phyloP scores from a whole-genome alignment of 1,140 invertebrate species.

The Zophobas morio region DNA sequence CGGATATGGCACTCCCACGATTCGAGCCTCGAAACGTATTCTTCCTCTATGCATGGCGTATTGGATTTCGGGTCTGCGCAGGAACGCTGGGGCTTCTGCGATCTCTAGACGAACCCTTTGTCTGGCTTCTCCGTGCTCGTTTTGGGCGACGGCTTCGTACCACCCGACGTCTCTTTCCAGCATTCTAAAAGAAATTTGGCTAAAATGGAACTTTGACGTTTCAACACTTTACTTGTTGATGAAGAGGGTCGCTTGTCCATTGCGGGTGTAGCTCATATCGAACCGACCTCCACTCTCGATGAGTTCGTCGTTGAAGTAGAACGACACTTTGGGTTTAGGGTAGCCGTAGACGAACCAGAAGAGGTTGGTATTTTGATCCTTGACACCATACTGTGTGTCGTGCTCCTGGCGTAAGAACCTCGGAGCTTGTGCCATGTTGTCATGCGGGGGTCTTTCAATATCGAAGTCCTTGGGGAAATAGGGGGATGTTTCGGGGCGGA shows the following conservation, averaged over 20 bases:
- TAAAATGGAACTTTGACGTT: conserved; percentile 7
- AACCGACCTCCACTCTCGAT: conserved; percentile 87
- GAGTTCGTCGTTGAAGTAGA: conserved; percentile 87
- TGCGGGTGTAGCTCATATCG: conserved; percentile 89
- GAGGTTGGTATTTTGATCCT: conserved; percentile 87
- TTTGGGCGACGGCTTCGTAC: conserved; percentile 94
- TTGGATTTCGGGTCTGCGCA: conserved; percentile 87
- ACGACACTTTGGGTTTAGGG: conserved; percentile 91
- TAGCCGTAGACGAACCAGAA: conserved; percentile 96
- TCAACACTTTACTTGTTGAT: conserved; percentile 78
- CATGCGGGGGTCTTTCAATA: conserved; percentile 87
- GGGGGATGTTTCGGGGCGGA: conserved; percentile 88
- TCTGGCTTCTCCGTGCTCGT: conserved; percentile 91
- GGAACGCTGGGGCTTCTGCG: conserved; percentile 93
- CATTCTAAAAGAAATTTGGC: conserved; percentile 74
- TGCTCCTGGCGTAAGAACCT: conserved; percentile 88
- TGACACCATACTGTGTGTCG: conserved; percentile 89
- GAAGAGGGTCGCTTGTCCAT: conserved; percentile 89
- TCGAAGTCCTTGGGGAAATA: conserved; percentile 94
- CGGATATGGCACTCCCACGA: conserved; percentile 92
- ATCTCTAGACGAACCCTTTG: conserved; percentile 89
- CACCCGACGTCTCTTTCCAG: conserved; percentile 91
- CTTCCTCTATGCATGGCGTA: conserved; percentile 81
- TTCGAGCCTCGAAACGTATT: conserved; percentile 85
- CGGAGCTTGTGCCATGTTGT: conserved; percentile 85